These are phyloP conservation scores for Rostratula benghalensis DNA, from an alignment of 2,113 vertebrate species.

Conservation along the genomic window DNA sequence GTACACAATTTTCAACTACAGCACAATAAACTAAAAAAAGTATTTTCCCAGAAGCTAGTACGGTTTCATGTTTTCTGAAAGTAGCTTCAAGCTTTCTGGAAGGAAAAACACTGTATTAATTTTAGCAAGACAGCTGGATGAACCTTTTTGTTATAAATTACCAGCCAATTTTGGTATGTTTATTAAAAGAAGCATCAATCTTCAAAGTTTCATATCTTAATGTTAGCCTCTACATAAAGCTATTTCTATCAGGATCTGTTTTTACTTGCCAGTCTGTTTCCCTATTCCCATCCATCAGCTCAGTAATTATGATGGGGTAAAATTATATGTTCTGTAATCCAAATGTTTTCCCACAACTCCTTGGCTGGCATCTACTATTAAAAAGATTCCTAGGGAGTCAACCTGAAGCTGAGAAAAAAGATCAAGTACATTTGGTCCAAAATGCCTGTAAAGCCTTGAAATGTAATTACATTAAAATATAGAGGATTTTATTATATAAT, in stretches of 20 bases:
- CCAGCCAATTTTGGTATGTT: background rate
- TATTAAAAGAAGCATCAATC: background rate
- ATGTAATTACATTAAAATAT: background rate
- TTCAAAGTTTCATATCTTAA: background rate
- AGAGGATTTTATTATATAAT: background rate
- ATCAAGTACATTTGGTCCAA: background rate
- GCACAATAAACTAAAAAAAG: background rate
- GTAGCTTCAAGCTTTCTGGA: background rate
- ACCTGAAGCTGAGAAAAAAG: background rate
- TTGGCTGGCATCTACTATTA: background rate
- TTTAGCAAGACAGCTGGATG: background rate
- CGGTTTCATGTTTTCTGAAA: background rate
- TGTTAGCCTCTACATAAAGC: background rate
- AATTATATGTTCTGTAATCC: background rate
- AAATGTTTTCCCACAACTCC: slow-evolving; percentile 4
- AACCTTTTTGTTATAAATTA: background rate
- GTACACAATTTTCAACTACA: background rate
- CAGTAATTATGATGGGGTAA: background rate
- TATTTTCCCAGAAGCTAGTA: background rate
- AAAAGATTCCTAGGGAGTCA: background rate
- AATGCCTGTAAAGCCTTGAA: background rate
- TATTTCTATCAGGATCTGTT: background rate
- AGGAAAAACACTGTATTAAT: background rate
- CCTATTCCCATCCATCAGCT: background rate
- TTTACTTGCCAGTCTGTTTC: background rate